Percentiles rank a stretch among this genome's conserved stretches.
Conservation (phyloP, 2,888 invertebrate genomes). For the Caenorhabditis afra region DNA sequence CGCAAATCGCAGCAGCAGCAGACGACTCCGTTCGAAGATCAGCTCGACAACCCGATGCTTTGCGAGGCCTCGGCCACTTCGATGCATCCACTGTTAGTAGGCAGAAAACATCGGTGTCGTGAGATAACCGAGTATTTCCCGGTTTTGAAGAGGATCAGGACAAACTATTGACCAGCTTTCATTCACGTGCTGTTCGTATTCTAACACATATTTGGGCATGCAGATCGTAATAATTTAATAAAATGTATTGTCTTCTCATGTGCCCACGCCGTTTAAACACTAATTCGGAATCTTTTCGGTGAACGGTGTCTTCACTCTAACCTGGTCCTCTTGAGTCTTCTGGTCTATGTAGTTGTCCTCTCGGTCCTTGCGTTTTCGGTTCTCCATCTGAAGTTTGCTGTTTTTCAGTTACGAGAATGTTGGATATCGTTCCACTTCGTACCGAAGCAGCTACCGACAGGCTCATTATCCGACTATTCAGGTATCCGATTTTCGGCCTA, state of each 20-base stretch:
- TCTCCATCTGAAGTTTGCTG: background rate
- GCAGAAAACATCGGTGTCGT: slow-evolving; percentile 26
- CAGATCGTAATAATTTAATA: slow-evolving; percentile 36
- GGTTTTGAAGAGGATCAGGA: slow-evolving; percentile 41
- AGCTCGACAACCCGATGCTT: slow-evolving; percentile 46
- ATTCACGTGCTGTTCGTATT: background rate
- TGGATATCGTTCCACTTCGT: slow-evolving; percentile 77
- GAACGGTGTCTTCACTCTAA: background rate
- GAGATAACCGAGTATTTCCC: slow-evolving; percentile 45
- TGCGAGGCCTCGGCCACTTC: slow-evolving; percentile 11
- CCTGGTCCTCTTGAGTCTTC: background rate
- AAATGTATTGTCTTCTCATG: slow-evolving; percentile 14
- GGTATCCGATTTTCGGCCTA: slow-evolving; percentile 12
- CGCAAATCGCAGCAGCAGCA: slow-evolving; percentile 50
- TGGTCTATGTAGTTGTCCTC: background rate
- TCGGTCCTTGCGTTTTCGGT: background rate
- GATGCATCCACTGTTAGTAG: slow-evolving; percentile 50
- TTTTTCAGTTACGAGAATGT: slow-evolving; percentile 75
- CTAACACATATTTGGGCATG: slow-evolving; percentile 30
- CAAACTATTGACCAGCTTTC: slow-evolving; percentile 7
- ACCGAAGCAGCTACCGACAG: slow-evolving; percentile 77
- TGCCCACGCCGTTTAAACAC: background rate
- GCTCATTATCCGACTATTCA: slow-evolving; percentile 79
- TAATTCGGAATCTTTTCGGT: background rate
- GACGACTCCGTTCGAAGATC: slow-evolving; percentile 41